Base-by-base conservation (phyloP, 2,113 vertebrate species). In the Abramis brama region DNA sequence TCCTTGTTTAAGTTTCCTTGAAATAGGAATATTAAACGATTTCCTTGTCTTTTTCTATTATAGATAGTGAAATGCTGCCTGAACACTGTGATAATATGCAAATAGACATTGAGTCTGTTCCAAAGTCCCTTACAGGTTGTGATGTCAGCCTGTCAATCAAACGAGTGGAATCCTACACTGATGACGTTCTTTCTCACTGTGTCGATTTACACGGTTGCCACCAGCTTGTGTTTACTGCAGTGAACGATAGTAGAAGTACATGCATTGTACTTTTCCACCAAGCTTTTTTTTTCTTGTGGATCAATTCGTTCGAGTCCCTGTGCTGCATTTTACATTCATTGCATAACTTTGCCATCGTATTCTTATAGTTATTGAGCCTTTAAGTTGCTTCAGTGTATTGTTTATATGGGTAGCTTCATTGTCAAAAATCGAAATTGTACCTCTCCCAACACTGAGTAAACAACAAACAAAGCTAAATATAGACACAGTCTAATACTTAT, bases 101-200 rank as follows among this genome's bases (percentile, higher is more conserved):
- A 47, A 45, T n/a, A 76, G 45, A n/a, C 45, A 76, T 50, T 5
- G 30, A 33, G 25, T 57, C 47, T 23, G 23, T 27, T 13, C 43
- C 43, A 43, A 43, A 43, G 43, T 43, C 64, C 23, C n/a, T 83
- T 25, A 27, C 23, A 36, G 50, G 33, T 30, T 25, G 60, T 81
- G 60, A 86, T 62, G 78, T 82, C 71, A 82, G 4, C 7, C 2
- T 33, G 17, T 33, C 83, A 73, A 43, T 47, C 62, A 71, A 30
- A 36, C 47, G 33, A 30, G 64, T 80, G 77, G 73, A 87, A 87
- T 78, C 59, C 50, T 74, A 82, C 78, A 87, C 83, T 57, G 1
- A 10, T 83, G 82, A 79, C 66, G 77, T 36, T 52, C 43, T 82
- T 80, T 81, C 85, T 73, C 21, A 30, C 70, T 66, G 82, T 59